Evolutionary conservation across 30 jellyfish, hydroid and myxozoan species (phyloP), one percentile per base, ranked within the genome.

Genomic region (Hydractinia symbiolongicarpus): DNA sequence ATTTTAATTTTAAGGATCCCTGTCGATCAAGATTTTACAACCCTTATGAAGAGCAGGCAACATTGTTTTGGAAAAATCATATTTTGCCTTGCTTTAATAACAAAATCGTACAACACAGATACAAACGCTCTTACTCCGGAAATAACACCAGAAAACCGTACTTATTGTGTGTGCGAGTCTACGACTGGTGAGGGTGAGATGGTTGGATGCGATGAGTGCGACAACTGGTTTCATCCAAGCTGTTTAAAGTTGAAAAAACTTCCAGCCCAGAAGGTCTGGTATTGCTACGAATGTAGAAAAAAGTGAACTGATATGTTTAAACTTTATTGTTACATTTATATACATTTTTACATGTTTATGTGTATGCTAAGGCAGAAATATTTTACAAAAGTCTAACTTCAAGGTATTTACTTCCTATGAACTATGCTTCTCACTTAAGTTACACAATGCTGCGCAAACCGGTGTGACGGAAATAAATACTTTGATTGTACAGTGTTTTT

Each of bases 371-470:
- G n/a, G n/a, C n/a, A n/a, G n/a, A n/a, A n/a, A n/a, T n/a, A n/a
- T n/a, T n/a, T n/a, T n/a, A n/a, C n/a, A n/a, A n/a, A n/a, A n/a
- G n/a, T n/a, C n/a, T n/a, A n/a, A n/a, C n/a, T n/a, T n/a, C n/a
- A n/a, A n/a, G n/a, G n/a, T n/a, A 58, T 9, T 7, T 81, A 15
- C 71, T 81, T 71, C 17, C 60, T 75, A 55, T 56, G 75, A 0
- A 83, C 88, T 4, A 83, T 75, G 82, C 91, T 55, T 74, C n/a
- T 76, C 82, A 5, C 4, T 66, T 15, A 83, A 55, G 30, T 83
- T 83, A 16, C 83, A 55, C 68, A 83, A 44, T 55, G 82, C 60
- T 19, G 91, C 88, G 75, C 91, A n/a, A n/a, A n/a, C n/a, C n/a
- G n/a, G n/a, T n/a, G n/a, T n/a, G n/a, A n/a, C n/a, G n/a, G n/a